Evolutionary conservation across 2,797 vertebrate species (phyloP), one percentile per base, ranked within the genome.

Genomic region (Petrocephalus sullivani): DNA sequence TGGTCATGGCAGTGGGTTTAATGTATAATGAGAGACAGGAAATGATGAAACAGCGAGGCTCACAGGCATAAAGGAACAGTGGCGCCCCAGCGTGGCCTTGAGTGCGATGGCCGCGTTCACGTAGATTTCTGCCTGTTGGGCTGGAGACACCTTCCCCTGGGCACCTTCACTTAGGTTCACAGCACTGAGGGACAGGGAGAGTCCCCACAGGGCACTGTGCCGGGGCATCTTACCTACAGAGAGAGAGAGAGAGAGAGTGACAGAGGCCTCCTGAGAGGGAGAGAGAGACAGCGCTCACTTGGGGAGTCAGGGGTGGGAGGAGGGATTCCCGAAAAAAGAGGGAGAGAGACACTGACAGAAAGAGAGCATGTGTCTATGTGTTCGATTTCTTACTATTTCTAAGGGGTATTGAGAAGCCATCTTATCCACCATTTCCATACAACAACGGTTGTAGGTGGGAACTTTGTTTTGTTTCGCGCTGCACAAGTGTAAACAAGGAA

Each of bases 101-200:
- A 99, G 95, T 81, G 98, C 97, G 57, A 97, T 96, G 0, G 98
- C 97, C 0, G 98, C 97, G 0, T 97, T 98, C 89, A 99, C 95
- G 54, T 98, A 98, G 91, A 99, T 98, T 95, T 98, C 96, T 33
- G 96, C 94, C 89, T 98, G 95, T 4, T 96, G 96, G 85, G 95
- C 94, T 0, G 96, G 93, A 0, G 96, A 93, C 95, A 99, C 97
- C 93, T 98, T 99, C 90, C 96, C 96, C 90, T 96, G 96, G 0
- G 98, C 98, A 0, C 98, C 98, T 88, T 98, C 97, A 0, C 97
- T 97, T 89, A 99, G 96, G 93, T 99, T 99, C 89, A 99, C 97
- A 0, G 98, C 98, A 0, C 96, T 98, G 88, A 99, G 91, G 28
- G 98, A 97, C 93, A 99, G 95, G 90, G 97, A 97, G 71, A 99